These are phyloP conservation scores for Macrosoma leucophasiata DNA, from an alignment of 2,888 invertebrate species.

Conservation along the genomic window DNA sequence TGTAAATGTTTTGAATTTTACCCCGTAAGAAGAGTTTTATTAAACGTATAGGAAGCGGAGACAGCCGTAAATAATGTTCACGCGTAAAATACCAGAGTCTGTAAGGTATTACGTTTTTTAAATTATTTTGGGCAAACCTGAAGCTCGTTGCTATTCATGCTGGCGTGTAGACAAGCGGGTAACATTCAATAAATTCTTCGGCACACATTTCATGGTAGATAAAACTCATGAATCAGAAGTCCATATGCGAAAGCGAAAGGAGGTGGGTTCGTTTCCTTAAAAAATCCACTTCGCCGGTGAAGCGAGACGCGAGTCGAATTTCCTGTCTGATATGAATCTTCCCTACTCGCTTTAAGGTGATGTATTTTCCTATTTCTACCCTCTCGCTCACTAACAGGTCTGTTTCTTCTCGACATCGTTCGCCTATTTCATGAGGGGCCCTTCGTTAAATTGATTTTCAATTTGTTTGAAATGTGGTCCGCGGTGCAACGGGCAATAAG, in stretches of 20 bases:
- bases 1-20: too few relatives aligned
- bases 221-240: slow-evolving; percentile 73
- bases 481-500: slow-evolving; percentile 61
- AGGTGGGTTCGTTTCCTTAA: slow-evolving; percentile 58
- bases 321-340: slow-evolving; percentile 74
- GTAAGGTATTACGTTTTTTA: too few relatives aligned
- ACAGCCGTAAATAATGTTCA: too few relatives aligned
- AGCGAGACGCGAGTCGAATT: slow-evolving; percentile 67
- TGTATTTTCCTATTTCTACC: slow-evolving; percentile 72
- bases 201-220: slow-evolving; percentile 70
- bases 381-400: slow-evolving; percentile 40
- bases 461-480: slow-evolving; percentile 72
- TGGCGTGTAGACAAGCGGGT: slow-evolving; percentile 43
- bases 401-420: slow-evolving; percentile 41
- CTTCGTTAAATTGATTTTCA: slow-evolving; percentile 71
- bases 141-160: slow-evolving; percentile 50
- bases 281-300: slow-evolving; percentile 58
- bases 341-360: slow-evolving; percentile 74
- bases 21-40: too few relatives aligned
- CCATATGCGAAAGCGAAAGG: slow-evolving; percentile 62
- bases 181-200: slow-evolving; percentile 62
- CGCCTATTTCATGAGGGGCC: slow-evolving; percentile 48
- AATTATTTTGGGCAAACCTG: slow-evolving; percentile 23
- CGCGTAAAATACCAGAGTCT: too few relatives aligned
- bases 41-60: too few relatives aligned